Conservation (phyloP, 2,113 vertebrate species). For the Spizaetus ornatus region DNA sequence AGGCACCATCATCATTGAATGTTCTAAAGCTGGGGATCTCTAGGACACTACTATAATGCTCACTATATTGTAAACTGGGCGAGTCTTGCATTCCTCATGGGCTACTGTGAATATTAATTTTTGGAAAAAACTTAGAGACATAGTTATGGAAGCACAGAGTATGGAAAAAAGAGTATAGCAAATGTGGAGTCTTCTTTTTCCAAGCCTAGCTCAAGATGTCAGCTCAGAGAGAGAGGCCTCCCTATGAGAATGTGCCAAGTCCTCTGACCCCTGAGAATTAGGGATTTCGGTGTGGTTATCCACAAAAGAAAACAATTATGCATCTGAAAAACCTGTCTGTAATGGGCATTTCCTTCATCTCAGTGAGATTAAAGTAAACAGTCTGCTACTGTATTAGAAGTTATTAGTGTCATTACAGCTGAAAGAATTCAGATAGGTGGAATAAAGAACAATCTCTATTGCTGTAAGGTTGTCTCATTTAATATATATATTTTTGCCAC, state of each 20-base stretch:
- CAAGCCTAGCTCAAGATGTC: background rate
- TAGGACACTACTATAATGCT: background rate
- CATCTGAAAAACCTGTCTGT: background rate
- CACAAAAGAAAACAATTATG: conserved; percentile 2
- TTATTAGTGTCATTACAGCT: background rate
- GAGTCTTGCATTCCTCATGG: background rate
- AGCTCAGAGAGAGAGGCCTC: background rate
- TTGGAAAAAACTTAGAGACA: background rate
- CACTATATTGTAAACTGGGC: background rate
- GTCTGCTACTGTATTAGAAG: background rate
- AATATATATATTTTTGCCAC: background rate
- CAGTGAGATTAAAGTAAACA: background rate
- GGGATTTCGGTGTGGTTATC: background rate
- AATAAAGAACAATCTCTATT: background rate
- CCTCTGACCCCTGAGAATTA: background rate
- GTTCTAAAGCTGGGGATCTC: background rate
- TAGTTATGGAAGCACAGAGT: background rate
- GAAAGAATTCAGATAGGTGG: background rate
- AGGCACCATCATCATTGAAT: background rate
- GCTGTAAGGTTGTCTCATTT: background rate
- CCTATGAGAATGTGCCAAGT: background rate
- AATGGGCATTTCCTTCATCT: background rate
- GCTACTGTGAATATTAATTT: background rate
- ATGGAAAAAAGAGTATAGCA: background rate
- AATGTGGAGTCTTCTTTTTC: background rate